Evolutionary conservation across 2,113 vertebrate genomes (phyloP).

Genomic region (Scartelaos histophorus): DNA sequence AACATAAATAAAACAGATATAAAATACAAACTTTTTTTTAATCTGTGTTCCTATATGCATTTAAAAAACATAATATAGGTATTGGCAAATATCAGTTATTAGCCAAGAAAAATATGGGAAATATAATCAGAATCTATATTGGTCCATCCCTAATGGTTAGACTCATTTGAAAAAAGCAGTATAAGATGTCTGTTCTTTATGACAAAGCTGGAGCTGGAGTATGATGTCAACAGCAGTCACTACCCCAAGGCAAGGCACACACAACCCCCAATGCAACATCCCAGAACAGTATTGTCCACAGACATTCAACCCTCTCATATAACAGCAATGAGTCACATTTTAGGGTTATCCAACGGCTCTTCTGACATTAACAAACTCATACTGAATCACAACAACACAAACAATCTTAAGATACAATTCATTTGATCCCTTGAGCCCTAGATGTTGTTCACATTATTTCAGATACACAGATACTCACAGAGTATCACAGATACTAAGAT

Average conservation of each 20-base stretch:
- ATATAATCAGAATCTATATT: too few species aligned
- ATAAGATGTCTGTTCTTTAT: background rate
- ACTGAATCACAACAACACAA: background rate
- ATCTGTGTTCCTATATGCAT: too few species aligned
- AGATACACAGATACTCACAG: too few species aligned
- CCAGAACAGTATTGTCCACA: background rate
- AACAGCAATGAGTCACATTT: constrained; percentile 10
- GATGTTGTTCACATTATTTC: background rate
- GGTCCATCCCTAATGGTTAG: background rate
- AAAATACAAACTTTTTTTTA: too few species aligned
- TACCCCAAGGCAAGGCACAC: constrained; percentile 36
- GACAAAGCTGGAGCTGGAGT: constrained; percentile 14
- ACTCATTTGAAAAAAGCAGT: constrained; percentile 1
- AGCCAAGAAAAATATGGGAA: too few species aligned
- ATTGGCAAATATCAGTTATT: too few species aligned
- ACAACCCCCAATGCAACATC: constrained; percentile 21
- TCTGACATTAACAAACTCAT: background rate
- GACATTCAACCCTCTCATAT: background rate
- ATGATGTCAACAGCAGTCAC: constrained; percentile 35
- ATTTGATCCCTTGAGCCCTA: background rate
- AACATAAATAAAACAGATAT: too few species aligned
- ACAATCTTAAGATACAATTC: background rate
- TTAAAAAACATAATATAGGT: too few species aligned
- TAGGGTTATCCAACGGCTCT: constrained; percentile 14
- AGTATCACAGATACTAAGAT: too few species aligned